phyloP scores from a whole-genome alignment of 2,797 vertebrate genomes.

The Clamator glandarius region DNA sequence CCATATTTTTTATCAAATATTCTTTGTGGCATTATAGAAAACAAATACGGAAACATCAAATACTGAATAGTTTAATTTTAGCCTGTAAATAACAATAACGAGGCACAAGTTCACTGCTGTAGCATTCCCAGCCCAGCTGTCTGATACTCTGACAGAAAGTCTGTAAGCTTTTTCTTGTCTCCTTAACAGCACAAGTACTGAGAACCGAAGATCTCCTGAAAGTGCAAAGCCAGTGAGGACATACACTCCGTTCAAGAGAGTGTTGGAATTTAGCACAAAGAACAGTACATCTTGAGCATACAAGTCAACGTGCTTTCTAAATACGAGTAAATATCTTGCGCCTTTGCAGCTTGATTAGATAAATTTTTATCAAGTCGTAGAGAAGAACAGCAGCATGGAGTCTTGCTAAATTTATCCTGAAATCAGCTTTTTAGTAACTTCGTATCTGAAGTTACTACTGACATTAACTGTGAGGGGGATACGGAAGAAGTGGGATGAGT shows the following conservation, averaged over 20 bases:
- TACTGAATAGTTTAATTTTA: not conserved
- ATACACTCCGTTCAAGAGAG: conserved; percentile 88
- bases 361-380: not conserved
- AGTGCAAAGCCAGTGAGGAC: conserved; percentile 67
- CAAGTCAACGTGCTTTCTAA: not conserved
- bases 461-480: not conserved
- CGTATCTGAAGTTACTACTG: not conserved
- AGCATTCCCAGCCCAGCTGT: not conserved
- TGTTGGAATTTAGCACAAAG: conserved; percentile 86
- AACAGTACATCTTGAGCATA: conserved; percentile 60
- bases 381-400: conserved; percentile 10
- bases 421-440: conserved; percentile 34
- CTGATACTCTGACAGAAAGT: not conserved
- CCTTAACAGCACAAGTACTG: conserved; percentile 34
- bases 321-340: not conserved
- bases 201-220: conserved; percentile 34
- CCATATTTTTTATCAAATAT: not conserved
- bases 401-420: conserved; percentile 13
- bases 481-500: not conserved
- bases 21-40: not conserved
- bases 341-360: conserved; percentile 32
- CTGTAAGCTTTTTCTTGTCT: conserved; percentile 32
- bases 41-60: not conserved
- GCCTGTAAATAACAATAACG: not conserved
- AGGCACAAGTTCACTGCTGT: not conserved